Conservation (phyloP, 1,140 invertebrate genomes). For the Zaprionus kolodkinae region DNA sequence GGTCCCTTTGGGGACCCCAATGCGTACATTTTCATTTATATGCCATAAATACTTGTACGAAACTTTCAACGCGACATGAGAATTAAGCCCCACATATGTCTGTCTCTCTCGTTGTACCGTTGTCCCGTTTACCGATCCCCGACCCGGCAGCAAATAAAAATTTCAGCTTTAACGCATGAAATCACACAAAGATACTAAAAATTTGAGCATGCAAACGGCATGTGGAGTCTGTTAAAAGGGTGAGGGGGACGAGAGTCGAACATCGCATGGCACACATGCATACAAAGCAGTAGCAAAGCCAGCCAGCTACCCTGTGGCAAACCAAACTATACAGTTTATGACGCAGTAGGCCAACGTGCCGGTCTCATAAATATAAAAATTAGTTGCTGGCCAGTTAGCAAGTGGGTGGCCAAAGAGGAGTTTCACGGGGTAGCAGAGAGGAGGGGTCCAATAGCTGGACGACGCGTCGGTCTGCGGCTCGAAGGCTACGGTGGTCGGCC, state of each 20-base stretch:
- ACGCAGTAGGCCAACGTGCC: conserved; percentile 75
- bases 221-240: conserved; percentile 43
- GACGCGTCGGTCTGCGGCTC: conserved; percentile 46
- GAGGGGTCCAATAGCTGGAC: conserved; percentile 24
- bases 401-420: conserved; percentile 49
- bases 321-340: conserved; percentile 75
- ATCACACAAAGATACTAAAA: conserved; percentile 81
- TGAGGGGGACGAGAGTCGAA: conserved; percentile 14
- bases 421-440: neutral
- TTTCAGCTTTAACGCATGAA: conserved; percentile 80
- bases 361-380: conserved; percentile 80
- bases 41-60: conserved; percentile 75
- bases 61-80: conserved; percentile 79
- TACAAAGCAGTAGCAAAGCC: conserved; percentile 55
- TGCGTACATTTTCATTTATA: conserved; percentile 76
- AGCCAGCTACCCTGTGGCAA: conserved; percentile 40
- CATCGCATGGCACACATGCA: conserved; percentile 49
- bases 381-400: conserved; percentile 81
- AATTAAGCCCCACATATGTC: conserved; percentile 58
- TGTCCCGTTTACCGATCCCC: neutral
- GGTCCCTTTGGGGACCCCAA: neutral
- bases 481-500: conserved; percentile 56
- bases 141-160: conserved; percentile 66
- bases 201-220: conserved; percentile 74
- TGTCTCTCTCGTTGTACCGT: too few species aligned